A percentile compares a stretch with the other conserved stretches of the same genome.
phyloP scores from a whole-genome alignment of 2,888 invertebrate genomes.

The Brachypalpus laphriformis region DNA sequence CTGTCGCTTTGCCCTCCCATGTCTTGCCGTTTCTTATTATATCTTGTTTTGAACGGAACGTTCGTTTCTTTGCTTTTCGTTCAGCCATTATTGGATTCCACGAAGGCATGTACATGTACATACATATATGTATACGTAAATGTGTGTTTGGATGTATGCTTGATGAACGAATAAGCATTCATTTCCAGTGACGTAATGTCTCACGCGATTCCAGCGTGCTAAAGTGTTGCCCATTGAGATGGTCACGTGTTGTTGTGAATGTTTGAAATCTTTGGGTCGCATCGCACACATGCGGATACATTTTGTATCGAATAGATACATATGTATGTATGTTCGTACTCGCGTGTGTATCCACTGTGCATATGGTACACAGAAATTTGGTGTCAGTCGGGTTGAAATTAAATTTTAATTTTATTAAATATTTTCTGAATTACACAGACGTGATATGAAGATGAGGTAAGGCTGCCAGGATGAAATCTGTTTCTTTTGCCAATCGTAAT shows the following conservation, averaged over 20 bases:
- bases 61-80: conserved; percentile 64
- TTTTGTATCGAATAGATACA: neutral
- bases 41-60: conserved; percentile 66
- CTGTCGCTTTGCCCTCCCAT: conserved; percentile 16
- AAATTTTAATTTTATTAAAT: conserved; percentile 22
- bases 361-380: neutral
- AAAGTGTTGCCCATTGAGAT: conserved; percentile 78
- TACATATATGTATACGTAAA: too few relatives aligned
- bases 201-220: conserved; percentile 82
- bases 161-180: conserved; percentile 75
- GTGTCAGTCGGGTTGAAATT: neutral
- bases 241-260: conserved; percentile 78
- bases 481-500: neutral
- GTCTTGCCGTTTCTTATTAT: conserved; percentile 51
- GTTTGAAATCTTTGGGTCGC: conserved; percentile 23
- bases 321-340: too few relatives aligned
- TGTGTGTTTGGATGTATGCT: neutral
- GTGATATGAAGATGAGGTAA: conserved; percentile 1
- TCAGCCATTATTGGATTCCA: conserved; percentile 61
- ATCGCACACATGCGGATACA: conserved; percentile 18
- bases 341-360: neutral
- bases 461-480: neutral
- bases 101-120: neutral
- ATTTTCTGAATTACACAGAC: conserved; percentile 13
- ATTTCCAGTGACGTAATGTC: conserved; percentile 82